Evolutionary conservation across 1,140 invertebrate species (phyloP).

Genomic region (Drosophila erecta): DNA sequence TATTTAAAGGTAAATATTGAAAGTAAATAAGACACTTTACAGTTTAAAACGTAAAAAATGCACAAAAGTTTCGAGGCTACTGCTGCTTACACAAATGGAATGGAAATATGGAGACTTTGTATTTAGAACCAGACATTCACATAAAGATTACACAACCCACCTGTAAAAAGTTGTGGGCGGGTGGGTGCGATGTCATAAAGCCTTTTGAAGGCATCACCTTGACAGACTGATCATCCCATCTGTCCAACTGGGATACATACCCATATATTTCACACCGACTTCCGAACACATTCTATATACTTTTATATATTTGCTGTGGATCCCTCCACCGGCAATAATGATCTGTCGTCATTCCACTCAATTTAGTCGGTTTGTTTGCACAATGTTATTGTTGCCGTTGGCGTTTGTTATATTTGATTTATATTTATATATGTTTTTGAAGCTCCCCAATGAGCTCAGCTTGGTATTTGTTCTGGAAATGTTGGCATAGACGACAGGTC

Average conservation of each 20-base stretch:
- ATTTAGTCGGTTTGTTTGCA: constrained; percentile 52
- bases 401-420: constrained; percentile 67
- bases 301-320: constrained; percentile 31
- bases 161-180: constrained; percentile 55
- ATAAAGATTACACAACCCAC: constrained; percentile 46
- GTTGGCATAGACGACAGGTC: background rate
- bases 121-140: constrained; percentile 25
- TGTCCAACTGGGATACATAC: constrained; percentile 20
- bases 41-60: constrained; percentile 26
- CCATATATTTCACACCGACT: constrained; percentile 32
- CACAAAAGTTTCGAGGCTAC: constrained; percentile 6
- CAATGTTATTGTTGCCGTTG: constrained; percentile 19
- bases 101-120: constrained; percentile 11
- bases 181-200: constrained; percentile 42
- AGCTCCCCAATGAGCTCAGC: constrained; percentile 56
- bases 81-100: constrained; percentile 50
- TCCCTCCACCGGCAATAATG: constrained; percentile 21
- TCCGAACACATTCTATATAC: constrained; percentile 31
- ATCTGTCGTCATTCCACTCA: constrained; percentile 50
- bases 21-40: background rate
- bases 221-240: constrained; percentile 33
- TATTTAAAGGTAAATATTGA: too few relatives aligned
- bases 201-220: constrained; percentile 38
- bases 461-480: constrained; percentile 49
- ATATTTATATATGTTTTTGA: constrained; percentile 39